Evolutionary conservation across 2,888 invertebrate genomes (phyloP).

Genomic region (Dioctria linearis): DNA sequence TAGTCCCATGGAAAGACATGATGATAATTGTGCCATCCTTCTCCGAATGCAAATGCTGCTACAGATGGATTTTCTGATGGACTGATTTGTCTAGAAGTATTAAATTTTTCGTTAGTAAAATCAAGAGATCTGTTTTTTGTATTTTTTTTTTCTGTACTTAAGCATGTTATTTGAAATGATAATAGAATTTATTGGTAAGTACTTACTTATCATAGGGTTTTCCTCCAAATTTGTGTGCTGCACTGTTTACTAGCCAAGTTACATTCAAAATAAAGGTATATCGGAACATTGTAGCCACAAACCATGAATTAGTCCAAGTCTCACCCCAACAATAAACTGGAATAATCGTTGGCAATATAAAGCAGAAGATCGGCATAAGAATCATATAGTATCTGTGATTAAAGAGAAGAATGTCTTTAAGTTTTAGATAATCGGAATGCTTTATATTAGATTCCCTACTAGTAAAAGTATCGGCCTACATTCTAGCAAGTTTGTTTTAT

Average conservation of each 20-base stretch:
- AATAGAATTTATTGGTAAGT: background rate
- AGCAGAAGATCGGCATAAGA: conserved; percentile 82
- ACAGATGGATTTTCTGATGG: conserved; percentile 79
- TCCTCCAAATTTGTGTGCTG: conserved; percentile 86
- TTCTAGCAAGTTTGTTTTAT: too few species aligned
- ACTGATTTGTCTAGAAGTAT: conserved; percentile 73
- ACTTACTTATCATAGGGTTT: conserved; percentile 82
- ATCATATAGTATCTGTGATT: conserved; percentile 79
- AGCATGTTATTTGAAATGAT: background rate
- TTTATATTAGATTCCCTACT: too few species aligned
- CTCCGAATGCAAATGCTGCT: conserved; percentile 77
- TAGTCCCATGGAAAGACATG: conserved; percentile 91
- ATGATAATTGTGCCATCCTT: conserved; percentile 90
- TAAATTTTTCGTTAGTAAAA: background rate
- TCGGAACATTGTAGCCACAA: conserved; percentile 81
- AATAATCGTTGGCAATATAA: conserved; percentile 82
- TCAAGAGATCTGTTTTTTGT: background rate
- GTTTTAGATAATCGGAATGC: background rate
- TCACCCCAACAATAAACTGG: conserved; percentile 88
- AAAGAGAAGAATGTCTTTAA: background rate
- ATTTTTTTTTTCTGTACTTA: background rate
- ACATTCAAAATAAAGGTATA: conserved; percentile 86
- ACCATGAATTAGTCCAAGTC: conserved; percentile 77
- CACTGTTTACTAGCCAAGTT: conserved; percentile 93
- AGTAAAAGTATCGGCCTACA: too few species aligned